phyloP scores from a whole-genome alignment of 2,113 vertebrate genomes.

The Callipepla californica region DNA sequence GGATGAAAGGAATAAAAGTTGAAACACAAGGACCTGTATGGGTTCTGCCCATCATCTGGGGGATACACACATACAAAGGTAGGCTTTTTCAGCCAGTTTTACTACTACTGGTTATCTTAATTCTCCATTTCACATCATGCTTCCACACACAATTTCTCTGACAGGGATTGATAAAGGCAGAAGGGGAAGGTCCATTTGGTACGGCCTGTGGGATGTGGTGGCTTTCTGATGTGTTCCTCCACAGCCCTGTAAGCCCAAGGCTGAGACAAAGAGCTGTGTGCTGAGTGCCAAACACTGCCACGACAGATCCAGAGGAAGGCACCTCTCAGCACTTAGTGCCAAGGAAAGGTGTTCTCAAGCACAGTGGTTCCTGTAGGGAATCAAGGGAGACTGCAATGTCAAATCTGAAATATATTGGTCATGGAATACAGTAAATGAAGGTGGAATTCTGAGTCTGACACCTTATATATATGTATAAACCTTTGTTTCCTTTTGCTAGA shows the following conservation, averaged over 20 bases:
- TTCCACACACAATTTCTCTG: not conserved
- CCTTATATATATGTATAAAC: no score
- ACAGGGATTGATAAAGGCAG: not conserved
- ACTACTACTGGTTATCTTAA: not conserved
- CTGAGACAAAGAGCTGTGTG: fast-evolving
- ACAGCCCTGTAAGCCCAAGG: fast-evolving
- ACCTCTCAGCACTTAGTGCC: not conserved
- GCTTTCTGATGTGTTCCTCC: not conserved
- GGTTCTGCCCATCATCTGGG: not conserved
- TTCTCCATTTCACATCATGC: not conserved
- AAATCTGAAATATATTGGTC: not conserved
- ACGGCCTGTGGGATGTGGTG: fast-evolving
- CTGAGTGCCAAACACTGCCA: not conserved
- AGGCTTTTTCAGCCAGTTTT: not conserved
- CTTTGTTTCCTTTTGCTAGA: not conserved
- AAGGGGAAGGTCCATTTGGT: fast-evolving
- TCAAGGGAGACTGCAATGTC: not conserved
- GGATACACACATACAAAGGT: fast-evolving
- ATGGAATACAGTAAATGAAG: not conserved
- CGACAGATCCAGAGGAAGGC: not conserved
- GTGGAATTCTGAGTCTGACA: not conserved
- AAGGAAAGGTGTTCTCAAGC: not conserved
- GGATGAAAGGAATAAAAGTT: not conserved
- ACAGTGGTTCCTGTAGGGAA: not conserved
- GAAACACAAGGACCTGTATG: not conserved